Evolutionary conservation across 2,113 vertebrate genomes (phyloP).

Genomic region (Scalopus aquaticus): DNA sequence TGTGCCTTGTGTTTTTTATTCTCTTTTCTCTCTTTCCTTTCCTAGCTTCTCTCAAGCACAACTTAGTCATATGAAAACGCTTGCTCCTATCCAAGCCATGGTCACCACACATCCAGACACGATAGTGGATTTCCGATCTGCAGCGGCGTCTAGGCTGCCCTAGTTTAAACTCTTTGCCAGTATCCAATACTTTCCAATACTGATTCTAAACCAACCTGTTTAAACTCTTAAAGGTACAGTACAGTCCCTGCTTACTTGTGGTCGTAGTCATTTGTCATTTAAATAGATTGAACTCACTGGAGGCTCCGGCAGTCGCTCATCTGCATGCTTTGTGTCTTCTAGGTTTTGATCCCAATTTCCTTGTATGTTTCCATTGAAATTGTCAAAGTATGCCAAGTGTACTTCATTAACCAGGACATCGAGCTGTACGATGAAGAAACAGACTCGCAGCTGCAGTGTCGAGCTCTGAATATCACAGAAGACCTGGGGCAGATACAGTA

Average conservation of each 20-base stretch:
- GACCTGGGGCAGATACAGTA: slow-evolving; percentile 98
- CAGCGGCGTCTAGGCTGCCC: slow-evolving; percentile 62
- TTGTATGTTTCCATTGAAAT: slow-evolving; percentile 99
- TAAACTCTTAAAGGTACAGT: slow-evolving; percentile 78
- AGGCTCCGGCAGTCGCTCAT: neutral
- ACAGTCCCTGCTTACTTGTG: neutral
- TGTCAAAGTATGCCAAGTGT: slow-evolving; percentile 98
- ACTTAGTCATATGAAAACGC: slow-evolving; percentile 59
- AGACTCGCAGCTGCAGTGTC: slow-evolving; percentile 94
- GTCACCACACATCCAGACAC: slow-evolving; percentile 61
- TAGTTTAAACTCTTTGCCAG: slow-evolving; percentile 73
- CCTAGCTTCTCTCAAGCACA: slow-evolving; percentile 71
- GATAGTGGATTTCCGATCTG: slow-evolving; percentile 63
- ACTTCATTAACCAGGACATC: slow-evolving; percentile 96
- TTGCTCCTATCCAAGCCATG: slow-evolving; percentile 73
- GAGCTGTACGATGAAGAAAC: slow-evolving; percentile 98
- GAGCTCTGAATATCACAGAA: slow-evolving; percentile 98
- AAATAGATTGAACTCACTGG: slow-evolving; percentile 27
- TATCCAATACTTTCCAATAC: slow-evolving; percentile 25
- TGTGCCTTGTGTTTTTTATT: slow-evolving; percentile 48
- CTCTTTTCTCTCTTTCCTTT: slow-evolving; percentile 68
- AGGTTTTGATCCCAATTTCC: slow-evolving; percentile 98
- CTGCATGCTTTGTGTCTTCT: slow-evolving; percentile 50
- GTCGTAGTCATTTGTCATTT: slow-evolving; percentile 31
- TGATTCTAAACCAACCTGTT: slow-evolving; percentile 67